phyloP scores from a whole-genome alignment of 2,113 vertebrate species.

The Capreolus pygargus region DNA sequence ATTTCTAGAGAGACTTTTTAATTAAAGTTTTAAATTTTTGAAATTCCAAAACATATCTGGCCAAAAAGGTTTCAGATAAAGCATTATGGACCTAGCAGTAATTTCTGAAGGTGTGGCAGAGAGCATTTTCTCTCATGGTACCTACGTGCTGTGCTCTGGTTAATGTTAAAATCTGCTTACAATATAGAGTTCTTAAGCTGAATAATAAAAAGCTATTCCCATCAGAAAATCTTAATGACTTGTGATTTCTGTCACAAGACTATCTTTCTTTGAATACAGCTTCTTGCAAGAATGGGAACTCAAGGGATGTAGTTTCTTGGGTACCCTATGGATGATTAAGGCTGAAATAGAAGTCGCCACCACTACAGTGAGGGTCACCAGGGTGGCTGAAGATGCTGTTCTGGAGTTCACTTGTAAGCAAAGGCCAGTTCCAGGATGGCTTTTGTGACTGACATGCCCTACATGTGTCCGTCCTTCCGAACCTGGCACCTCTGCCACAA shows the following conservation, averaged over 20 bases:
- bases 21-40: neutral
- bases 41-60: neutral
- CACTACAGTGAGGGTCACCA: accelerated
- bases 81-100: neutral
- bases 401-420: neutral
- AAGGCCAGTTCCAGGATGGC: neutral
- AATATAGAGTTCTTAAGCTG: neutral
- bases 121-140: neutral
- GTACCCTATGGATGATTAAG: neutral
- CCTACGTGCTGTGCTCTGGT: neutral
- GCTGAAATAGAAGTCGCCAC: neutral
- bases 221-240: neutral
- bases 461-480: neutral
- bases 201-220: neutral
- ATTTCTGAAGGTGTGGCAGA: neutral
- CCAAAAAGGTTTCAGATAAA: neutral
- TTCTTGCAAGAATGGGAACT: neutral
- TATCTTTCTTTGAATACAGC: neutral
- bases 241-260: neutral
- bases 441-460: neutral
- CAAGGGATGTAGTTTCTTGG: neutral
- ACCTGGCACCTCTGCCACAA: neutral
- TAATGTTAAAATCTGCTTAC: neutral
- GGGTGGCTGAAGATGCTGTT: neutral
- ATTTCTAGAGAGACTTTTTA: neutral